Base-by-base conservation (phyloP, 1,140 invertebrate genomes). In the Cyclina sinensis region DNA sequence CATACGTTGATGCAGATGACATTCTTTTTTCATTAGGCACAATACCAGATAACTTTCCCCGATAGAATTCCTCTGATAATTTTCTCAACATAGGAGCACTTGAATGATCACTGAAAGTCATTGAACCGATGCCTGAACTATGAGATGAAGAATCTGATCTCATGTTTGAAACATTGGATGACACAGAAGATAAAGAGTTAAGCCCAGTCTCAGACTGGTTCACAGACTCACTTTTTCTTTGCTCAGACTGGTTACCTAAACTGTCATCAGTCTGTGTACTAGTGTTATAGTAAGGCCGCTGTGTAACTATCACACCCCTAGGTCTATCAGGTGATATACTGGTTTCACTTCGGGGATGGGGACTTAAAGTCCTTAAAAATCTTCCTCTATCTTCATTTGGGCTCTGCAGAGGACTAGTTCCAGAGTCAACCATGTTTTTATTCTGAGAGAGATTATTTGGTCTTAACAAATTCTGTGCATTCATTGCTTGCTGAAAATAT, bases 11-110 rank as follows among this genome's bases (percentile, higher is more conserved):
- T 27, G 84, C 88, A 32, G 92, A 93, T 0, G 92, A 92, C 57
- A 91, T 85, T 5, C 92, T 59, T 83, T 93, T 94, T n/a, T 94
- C 91, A 51, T 37, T 46, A 32, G 39, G 48, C 81, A 65, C 35
- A 83, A 30, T 43, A 12, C 85, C 76, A 57, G 80, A 24, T 32
- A 92, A 57, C 73, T 79, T 91, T 70, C 90, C 90, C 70, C 90
- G 82, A 82, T 94, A 94, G 84, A 92, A 93, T 89, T 94, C 94
- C 54, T 93, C 92, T 21, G 93, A 95, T 97, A 98, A 87, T 91
- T 95, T 51, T 97, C 97, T 93, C 97, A 98, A 84, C 97, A 98
- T 32, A 97, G 97, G 94, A 97, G 90, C 92, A 65, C 85, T 90
- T 16, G 68, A 62, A n/a, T 76, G 79, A 83, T 88, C 86, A 82